Conservation (phyloP, 1,140 invertebrate genomes). For the Drosophila varians region DNA sequence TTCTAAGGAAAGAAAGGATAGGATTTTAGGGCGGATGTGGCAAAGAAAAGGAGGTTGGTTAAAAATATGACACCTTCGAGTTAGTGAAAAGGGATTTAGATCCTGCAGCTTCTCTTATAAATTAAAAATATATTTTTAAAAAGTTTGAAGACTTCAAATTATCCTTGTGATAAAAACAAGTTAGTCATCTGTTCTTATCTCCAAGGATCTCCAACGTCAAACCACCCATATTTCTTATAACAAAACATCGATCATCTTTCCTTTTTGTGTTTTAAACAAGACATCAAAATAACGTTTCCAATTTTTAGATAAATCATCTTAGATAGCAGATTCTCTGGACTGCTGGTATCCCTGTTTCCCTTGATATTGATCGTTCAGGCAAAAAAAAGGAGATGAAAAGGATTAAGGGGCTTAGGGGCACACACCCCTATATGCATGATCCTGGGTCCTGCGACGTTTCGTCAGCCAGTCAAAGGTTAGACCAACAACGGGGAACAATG, state of each 20-base stretch:
- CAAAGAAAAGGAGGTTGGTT: neutral
- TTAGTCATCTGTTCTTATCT: neutral
- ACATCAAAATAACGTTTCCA: slow-evolving; percentile 11
- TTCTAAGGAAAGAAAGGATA: slow-evolving; percentile 17
- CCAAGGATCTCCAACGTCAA: neutral
- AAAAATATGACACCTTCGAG: neutral
- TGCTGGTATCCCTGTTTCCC: slow-evolving; percentile 6
- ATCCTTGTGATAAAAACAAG: neutral
- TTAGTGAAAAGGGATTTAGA: neutral
- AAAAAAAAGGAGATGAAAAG: slow-evolving; percentile 32
- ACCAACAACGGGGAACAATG: slow-evolving; percentile 28
- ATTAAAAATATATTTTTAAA: neutral
- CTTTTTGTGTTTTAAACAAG: slow-evolving; percentile 1
- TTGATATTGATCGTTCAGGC: slow-evolving; percentile 24
- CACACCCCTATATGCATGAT: slow-evolving; percentile 32
- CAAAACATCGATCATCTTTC: slow-evolving; percentile 12
- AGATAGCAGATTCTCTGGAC: slow-evolving; percentile 3
- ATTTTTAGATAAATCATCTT: slow-evolving; percentile 17
- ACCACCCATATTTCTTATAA: slow-evolving; percentile 5
- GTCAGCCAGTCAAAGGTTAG: slow-evolving; percentile 48
- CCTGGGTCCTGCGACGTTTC: slow-evolving; percentile 37
- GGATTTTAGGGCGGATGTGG: neutral
- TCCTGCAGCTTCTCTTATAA: too few species aligned
- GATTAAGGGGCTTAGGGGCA: slow-evolving; percentile 44
- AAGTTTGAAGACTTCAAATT: too few species aligned